Percentiles rank a stretch among this genome's conserved stretches.
These are phyloP conservation scores for Ostrea edulis DNA, from an alignment of 1,140 invertebrate genomes.

Conservation along the genomic window DNA sequence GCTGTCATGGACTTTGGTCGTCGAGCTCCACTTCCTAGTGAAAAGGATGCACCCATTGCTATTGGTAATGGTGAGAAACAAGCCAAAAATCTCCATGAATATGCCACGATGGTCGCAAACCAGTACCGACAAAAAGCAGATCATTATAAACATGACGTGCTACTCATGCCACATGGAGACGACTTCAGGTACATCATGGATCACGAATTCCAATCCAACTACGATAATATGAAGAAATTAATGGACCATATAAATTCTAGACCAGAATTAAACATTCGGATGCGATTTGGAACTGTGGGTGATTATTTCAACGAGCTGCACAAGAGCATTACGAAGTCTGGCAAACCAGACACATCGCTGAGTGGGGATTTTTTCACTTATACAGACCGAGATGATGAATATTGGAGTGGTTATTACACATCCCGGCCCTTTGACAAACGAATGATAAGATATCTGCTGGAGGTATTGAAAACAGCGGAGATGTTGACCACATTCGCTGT, in stretches of 20 bases:
- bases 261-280: conserved; percentile 88
- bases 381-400: conserved; percentile 95
- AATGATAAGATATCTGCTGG: conserved; percentile 90
- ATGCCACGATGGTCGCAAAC: conserved; percentile 90
- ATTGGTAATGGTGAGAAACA: conserved; percentile 86
- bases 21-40: conserved; percentile 81
- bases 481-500: conserved; percentile 65
- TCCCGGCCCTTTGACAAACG: conserved; percentile 96
- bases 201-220: conserved; percentile 97
- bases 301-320: conserved; percentile 95
- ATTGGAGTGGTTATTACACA: conserved; percentile 97
- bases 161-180: conserved; percentile 95
- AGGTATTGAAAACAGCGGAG: conserved; percentile 84
- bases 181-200: conserved; percentile 95
- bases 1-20: conserved; percentile 98
- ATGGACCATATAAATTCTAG: conserved; percentile 94
- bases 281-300: conserved; percentile 93
- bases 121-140: conserved; percentile 98
- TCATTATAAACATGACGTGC: conserved; percentile 92
- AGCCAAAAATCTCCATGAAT: conserved; percentile 89
- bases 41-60: conserved; percentile 88
- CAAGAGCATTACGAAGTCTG: conserved; percentile 53
- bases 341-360: conserved; percentile 80
- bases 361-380: conserved; percentile 98
- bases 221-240: conserved; percentile 93